Conservation (phyloP, 2,888 invertebrate species). For the Cryptus viduatorius region DNA sequence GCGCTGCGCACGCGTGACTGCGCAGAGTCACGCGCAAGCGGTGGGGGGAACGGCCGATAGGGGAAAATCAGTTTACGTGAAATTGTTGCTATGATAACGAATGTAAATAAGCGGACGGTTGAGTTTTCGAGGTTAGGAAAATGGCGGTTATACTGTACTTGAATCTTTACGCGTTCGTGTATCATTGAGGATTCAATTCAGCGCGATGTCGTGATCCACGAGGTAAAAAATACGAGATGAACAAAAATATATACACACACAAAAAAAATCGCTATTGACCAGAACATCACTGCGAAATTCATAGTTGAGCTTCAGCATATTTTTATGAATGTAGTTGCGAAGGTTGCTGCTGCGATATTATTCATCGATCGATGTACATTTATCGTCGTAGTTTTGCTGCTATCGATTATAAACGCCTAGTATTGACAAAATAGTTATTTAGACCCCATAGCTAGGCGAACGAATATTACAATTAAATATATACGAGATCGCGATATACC, state of each 20-base stretch:
- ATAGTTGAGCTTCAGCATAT: conserved; percentile 65
- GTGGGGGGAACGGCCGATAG: too few relatives aligned
- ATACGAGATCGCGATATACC: conserved; percentile 30
- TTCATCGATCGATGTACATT: conserved; percentile 22
- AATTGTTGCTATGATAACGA: too few relatives aligned
- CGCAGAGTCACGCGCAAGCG: too few relatives aligned
- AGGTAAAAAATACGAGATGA: conserved; percentile 30
- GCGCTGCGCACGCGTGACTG: too few relatives aligned
- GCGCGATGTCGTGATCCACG: conserved; percentile 13
- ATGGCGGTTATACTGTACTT: background rate
- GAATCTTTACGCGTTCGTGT: conserved; percentile 40
- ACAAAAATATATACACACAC: background rate
- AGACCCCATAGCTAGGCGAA: conserved; percentile 44
- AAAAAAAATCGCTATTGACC: conserved; percentile 14
- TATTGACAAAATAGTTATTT: background rate
- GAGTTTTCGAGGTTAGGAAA: too few relatives aligned
- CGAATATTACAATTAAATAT: conserved; percentile 22
- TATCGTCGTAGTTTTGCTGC: conserved; percentile 23
- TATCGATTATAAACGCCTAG: conserved; percentile 28
- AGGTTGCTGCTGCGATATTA: conserved; percentile 21
- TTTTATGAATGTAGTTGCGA: conserved; percentile 55
- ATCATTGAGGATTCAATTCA: conserved; percentile 41
- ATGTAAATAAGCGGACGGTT: too few relatives aligned
- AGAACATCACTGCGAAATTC: conserved; percentile 46
- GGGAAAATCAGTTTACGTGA: too few relatives aligned